Evolutionary conservation across 2,797 vertebrate genomes (phyloP).

Genomic region (Eutrigla gurnardus): DNA sequence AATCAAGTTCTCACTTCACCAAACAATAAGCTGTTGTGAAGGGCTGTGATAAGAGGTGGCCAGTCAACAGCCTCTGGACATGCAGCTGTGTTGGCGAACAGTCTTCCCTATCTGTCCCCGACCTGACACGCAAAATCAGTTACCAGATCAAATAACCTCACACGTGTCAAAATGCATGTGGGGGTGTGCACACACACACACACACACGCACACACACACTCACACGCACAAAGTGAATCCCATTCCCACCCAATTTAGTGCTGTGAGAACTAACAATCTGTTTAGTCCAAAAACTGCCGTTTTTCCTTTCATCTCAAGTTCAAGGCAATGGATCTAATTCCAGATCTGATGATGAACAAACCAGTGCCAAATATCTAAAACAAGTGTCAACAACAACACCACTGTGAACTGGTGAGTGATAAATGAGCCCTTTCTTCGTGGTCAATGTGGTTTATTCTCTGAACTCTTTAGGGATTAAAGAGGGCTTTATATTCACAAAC

Average conservation of each 20-base stretch:
- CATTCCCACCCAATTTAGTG: constrained; percentile 63
- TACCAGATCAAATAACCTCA: constrained; percentile 70
- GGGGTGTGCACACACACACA: constrained; percentile 10
- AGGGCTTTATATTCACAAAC: constrained; percentile 62
- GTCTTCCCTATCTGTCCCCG: constrained; percentile 60
- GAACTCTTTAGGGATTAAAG: constrained; percentile 62
- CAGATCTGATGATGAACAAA: constrained; percentile 73
- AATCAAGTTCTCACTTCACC: constrained; percentile 71
- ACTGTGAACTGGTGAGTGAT: constrained; percentile 63
- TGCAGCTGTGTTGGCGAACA: constrained; percentile 76
- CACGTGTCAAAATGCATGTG: constrained; percentile 59
- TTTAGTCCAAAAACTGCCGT: constrained; percentile 58
- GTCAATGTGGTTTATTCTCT: constrained; percentile 58
- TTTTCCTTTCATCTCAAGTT: constrained; percentile 72
- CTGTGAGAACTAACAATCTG: constrained; percentile 70
- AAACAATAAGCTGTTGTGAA: constrained; percentile 81
- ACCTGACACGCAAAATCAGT: constrained; percentile 64
- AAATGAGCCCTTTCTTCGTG: constrained; percentile 72
- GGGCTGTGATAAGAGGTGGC: constrained; percentile 66
- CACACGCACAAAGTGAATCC: constrained; percentile 34
- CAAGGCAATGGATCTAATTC: constrained; percentile 71
- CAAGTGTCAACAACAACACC: constrained; percentile 71
- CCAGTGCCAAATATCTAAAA: constrained; percentile 63
- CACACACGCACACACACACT: background rate
- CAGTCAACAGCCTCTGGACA: constrained; percentile 79